Evolutionary conservation across 2,888 invertebrate species (phyloP), one percentile per base, ranked within the genome.

Genomic region (Falcaria lacertinaria): DNA sequence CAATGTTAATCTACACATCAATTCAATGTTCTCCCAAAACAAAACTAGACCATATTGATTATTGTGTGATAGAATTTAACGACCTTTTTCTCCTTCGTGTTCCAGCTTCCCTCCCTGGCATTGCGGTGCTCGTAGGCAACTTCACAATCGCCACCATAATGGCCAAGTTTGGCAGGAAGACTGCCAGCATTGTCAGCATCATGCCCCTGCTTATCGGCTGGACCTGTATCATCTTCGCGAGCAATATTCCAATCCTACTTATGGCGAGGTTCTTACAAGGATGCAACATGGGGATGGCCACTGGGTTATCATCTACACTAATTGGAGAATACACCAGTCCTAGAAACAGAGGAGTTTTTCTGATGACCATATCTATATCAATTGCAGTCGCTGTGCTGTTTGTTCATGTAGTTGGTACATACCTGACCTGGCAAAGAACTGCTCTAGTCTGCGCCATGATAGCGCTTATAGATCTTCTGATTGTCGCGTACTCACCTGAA

Each of bases 401-500:
- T 0, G 82, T 90, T 13, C 92, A 93, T 54, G 56, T 80, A 0
- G 57, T 93, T 11, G 93, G 93, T 0, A 81, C 86, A 1, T 89
- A 81, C 57, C 60, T 89, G 1, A 57, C 69, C 16, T 91, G 91
- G 91, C 66, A 83, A 48, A 63, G 67, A 1, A 78, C 87, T 4
- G 89, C 90, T 0, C 56, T 83, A 1, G 54, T 88, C 4, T 80
- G 81, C 43, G 68, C 72, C 1, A 39, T 64, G 2, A 53, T 86
- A n/a, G 80, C 85, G 0, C 44, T 83, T 4, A 52, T 28, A 62
- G 85, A 17, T 61, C 35, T 90, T 8, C 33, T 58, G 8, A 57
- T 68, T 5, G 50, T 60, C 0, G 17, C 53, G 4, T 42, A 44
- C 7, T 57, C 60, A 19, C 91, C 91, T 0, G 93, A 93, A 69